Evolutionary conservation across 2,888 invertebrate genomes (phyloP), one percentile per base, ranked within the genome.

Genomic region (Hylaea fasciaria): DNA sequence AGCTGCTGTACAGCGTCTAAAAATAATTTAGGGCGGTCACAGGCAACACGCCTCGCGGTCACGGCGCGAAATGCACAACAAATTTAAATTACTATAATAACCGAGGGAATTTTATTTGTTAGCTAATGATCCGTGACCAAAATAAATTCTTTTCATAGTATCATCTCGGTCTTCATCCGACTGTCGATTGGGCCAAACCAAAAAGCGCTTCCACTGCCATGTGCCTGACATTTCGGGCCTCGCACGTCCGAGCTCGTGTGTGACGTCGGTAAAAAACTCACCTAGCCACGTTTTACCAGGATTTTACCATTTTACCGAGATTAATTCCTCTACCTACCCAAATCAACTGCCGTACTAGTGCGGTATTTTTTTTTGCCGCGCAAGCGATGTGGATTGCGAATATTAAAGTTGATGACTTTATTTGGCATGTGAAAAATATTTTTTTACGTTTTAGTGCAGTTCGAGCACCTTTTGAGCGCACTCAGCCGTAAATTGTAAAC

Each of bases 161-260:
- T 32, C 3, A 32, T 12, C 37, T 9, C 17, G n/a, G 4, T 37
- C 49, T 48, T 40, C 8, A 10, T 48, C 5, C 14, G 16, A 49
- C 57, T 65, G 1, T 77, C 22, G 5, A 66, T 78, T 75, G 61
- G 5, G 57, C 66, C 78, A 74, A 35, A 63, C 65, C 69, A 62
- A 57, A 77, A 79, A 81, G 76, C 72, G 77, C 82, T 85, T 85
- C 78, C 81, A 80, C 78, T 75, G 76, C 76, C 80, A 78, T 80
- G 81, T 74, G 77, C 69, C 81, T 86, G 86, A 86, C 87, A 84
- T 86, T 86, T 85, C 51, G 81, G 82, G 77, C 77, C 78, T 74
- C 80, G 73, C 81, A 82, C 82, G 85, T 85, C 74, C 81, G 78
- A 69, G 69, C 71, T 76, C 74, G 77, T 67, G 78, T 80, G 80